Base-by-base conservation (phyloP, 2,113 vertebrate genomes). In the Zosterops pallidus region DNA sequence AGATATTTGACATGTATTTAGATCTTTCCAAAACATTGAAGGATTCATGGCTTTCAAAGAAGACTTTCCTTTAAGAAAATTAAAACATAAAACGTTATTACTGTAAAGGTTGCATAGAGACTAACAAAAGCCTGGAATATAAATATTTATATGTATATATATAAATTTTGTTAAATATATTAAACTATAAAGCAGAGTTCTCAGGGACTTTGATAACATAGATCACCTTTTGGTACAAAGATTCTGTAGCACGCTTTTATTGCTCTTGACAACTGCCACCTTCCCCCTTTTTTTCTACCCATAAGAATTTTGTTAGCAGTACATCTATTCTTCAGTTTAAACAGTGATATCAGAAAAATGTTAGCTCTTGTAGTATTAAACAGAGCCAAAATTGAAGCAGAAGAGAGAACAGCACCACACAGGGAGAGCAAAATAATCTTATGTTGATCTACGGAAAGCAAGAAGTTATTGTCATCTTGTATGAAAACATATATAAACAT, bases 51-150 rank as follows among this genome's bases (percentile, higher is more conserved):
- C 33, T 83, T 93, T 81, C 89, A 96, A 86, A 75, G 86, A 94
- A 68, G 82, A 90, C 46, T 95, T 95, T 94, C 49, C 44, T 96
- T 83, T 52, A 93, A 94, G 95, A 88, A 96, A 96, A 96, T 95
- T 95, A 96, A 96, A 96, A 88, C 64, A 86, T 94, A 95, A 96
- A 95, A 83, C 0, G 6, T 71, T 81, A 75, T 96, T 96, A 88
- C 60, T 71, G 42, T 94, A 90, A 91, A 94, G 67, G 50, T 67
- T 92, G 79, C 72, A 86, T 12, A 83, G 90, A 96, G 79, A 93
- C 79, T 83, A 90, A 67, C 88, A 93, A 96, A 95, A 95, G 13
- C 47, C 28, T 60, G 64, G 50, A 67, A 91, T 74, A 85, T 56
- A 92, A 68, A 85, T 87, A 94, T 89, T 68, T 95, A 37, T 68